These are phyloP conservation scores for Therioaphis trifolii DNA, from an alignment of 2,888 invertebrate species.

Conservation along the genomic window DNA sequence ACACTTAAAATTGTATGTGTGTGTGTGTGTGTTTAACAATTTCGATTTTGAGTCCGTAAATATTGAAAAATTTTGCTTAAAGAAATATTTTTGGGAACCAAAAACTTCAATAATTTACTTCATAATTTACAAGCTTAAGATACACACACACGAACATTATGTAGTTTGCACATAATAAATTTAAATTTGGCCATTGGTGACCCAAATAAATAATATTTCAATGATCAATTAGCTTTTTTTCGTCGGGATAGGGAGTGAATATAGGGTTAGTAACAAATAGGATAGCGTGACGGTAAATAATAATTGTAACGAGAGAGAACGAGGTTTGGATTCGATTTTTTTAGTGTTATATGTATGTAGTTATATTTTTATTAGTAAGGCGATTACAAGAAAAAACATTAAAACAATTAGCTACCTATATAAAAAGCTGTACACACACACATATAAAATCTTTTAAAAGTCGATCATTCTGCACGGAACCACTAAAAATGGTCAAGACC, in stretches of 20 bases:
- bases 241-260: background rate
- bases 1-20: too few relatives aligned
- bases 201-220: conserved; percentile 38
- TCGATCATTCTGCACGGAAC: conserved; percentile 56
- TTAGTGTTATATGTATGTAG: conserved; percentile 23
- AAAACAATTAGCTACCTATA: conserved; percentile 61
- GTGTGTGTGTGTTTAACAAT: too few relatives aligned
- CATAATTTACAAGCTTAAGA: too few relatives aligned
- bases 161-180: background rate
- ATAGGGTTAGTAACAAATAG: conserved; percentile 31
- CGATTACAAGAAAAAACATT: conserved; percentile 59
- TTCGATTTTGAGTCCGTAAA: too few relatives aligned
- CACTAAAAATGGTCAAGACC: conserved; percentile 28
- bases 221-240: conserved; percentile 20
- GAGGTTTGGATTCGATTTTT: conserved; percentile 34
- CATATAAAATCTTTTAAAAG: conserved; percentile 48
- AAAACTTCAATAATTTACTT: too few relatives aligned
- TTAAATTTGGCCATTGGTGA: conserved; percentile 21
- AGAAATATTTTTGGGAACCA: too few relatives aligned
- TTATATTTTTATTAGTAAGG: conserved; percentile 38
- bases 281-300: conserved; percentile 57
- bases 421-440: background rate
- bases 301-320: conserved; percentile 39
- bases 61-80: too few relatives aligned
- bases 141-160: background rate